These are phyloP conservation scores for Onychomys arenicola DNA, from an alignment of 2,797 vertebrate genomes.

Conservation along the genomic window DNA sequence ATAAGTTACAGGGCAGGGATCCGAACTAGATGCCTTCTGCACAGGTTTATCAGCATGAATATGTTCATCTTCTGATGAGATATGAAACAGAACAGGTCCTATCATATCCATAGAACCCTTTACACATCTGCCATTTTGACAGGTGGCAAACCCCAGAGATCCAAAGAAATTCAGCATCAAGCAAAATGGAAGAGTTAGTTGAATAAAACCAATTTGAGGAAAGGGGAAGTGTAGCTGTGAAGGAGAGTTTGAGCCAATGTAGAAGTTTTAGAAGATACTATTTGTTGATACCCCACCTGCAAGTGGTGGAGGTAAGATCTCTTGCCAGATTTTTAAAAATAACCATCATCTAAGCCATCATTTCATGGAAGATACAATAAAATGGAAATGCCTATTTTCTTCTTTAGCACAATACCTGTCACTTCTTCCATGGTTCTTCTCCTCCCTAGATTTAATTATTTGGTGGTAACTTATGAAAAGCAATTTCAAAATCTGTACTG, in stretches of 20 bases:
- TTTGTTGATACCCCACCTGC: slow-evolving; percentile 61
- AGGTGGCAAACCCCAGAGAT: slow-evolving; percentile 56
- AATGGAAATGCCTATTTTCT: slow-evolving; percentile 63
- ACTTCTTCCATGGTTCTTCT: slow-evolving; percentile 67
- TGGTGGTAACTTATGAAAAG: slow-evolving; percentile 79
- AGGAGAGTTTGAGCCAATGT: background rate
- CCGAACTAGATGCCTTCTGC: background rate
- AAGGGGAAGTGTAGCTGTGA: background rate
- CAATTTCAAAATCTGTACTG: slow-evolving; percentile 79
- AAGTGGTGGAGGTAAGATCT: slow-evolving; percentile 3
- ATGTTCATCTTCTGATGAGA: slow-evolving; percentile 37
- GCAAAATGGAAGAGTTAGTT: background rate
- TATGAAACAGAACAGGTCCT: background rate
- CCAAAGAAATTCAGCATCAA: slow-evolving; percentile 49
- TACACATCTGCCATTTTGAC: background rate
- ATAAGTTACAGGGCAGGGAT: background rate
- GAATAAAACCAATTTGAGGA: slow-evolving; percentile 41
- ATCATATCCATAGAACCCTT: background rate
- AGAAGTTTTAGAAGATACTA: slow-evolving; percentile 33
- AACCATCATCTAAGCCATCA: slow-evolving; percentile 65
- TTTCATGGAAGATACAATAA: slow-evolving; percentile 72
- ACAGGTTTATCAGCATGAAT: slow-evolving; percentile 49
- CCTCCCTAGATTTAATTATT: slow-evolving; percentile 77
- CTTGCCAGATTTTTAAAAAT: slow-evolving; percentile 6
- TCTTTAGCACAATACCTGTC: slow-evolving; percentile 74